phyloP scores from a whole-genome alignment of 2,113 vertebrate genomes.

The Rhizomys pruinosus region DNA sequence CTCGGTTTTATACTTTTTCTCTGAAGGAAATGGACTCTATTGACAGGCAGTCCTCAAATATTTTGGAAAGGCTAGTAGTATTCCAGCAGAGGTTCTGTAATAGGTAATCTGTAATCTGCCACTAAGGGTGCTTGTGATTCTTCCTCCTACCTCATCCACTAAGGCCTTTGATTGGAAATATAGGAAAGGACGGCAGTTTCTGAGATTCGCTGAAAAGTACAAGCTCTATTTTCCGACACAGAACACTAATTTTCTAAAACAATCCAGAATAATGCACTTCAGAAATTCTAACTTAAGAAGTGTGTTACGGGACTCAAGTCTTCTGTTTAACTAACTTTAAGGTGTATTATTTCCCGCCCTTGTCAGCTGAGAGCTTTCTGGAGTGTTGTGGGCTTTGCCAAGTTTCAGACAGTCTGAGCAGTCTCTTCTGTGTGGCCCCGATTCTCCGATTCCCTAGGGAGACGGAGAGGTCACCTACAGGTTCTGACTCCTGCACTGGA shows the following conservation, averaged over 20 bases:
- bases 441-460: not conserved
- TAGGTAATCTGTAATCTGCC: not conserved
- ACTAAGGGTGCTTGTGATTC: not conserved
- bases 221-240: not conserved
- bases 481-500: not conserved
- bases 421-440: not conserved
- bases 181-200: not conserved
- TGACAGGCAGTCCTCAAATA: not conserved
- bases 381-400: not conserved
- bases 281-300: conserved; percentile 10
- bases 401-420: not conserved
- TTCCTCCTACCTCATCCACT: not conserved
- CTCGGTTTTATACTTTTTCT: not conserved
- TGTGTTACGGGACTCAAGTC: not conserved
- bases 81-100: not conserved
- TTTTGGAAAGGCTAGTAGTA: not conserved
- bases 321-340: conserved; percentile 5
- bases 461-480: not conserved
- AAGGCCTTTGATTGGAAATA: not conserved
- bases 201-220: not conserved
- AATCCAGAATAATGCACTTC: not conserved
- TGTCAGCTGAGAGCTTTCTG: not conserved
- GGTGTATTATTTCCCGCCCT: not conserved
- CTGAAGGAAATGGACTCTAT: not conserved
- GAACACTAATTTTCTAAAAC: conserved; percentile 17